Conservation (phyloP, 2,113 vertebrate genomes). For the Hyperoodon ampullatus region DNA sequence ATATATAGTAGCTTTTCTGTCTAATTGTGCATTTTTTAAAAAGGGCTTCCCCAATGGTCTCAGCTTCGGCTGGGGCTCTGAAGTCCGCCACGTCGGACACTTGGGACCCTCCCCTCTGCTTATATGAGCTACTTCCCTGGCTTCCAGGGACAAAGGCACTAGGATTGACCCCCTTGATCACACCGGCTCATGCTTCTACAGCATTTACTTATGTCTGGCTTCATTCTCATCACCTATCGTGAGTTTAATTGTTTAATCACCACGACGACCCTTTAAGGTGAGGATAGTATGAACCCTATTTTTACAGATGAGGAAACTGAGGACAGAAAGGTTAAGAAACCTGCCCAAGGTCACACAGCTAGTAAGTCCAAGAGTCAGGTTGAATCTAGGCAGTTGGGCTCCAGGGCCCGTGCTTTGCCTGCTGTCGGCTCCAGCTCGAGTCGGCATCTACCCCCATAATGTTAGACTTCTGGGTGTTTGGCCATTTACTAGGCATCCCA, state of each 20-base stretch:
- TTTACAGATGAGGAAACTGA: background rate
- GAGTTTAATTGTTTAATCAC: background rate
- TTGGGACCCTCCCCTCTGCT: background rate
- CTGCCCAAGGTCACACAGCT: background rate
- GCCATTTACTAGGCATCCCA: background rate
- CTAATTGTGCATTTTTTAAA: background rate
- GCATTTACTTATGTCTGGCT: background rate
- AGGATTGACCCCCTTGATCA: background rate
- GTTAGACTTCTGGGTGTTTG: background rate
- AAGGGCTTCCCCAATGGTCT: background rate
- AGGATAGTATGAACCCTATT: background rate
- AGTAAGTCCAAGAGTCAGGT: background rate
- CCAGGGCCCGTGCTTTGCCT: background rate
- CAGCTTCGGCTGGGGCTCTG: background rate
- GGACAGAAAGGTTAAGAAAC: background rate
- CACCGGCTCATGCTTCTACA: rapidly evolving
- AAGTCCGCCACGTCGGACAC: background rate
- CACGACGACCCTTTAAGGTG: background rate
- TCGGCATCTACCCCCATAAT: background rate
- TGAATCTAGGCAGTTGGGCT: background rate
- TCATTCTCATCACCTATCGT: background rate
- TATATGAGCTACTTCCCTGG: background rate
- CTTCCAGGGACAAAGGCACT: background rate
- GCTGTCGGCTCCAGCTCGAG: background rate
- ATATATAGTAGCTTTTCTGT: background rate